Evolutionary conservation across 2,888 invertebrate genomes (phyloP).

Genomic region (Tiphia femorata): DNA sequence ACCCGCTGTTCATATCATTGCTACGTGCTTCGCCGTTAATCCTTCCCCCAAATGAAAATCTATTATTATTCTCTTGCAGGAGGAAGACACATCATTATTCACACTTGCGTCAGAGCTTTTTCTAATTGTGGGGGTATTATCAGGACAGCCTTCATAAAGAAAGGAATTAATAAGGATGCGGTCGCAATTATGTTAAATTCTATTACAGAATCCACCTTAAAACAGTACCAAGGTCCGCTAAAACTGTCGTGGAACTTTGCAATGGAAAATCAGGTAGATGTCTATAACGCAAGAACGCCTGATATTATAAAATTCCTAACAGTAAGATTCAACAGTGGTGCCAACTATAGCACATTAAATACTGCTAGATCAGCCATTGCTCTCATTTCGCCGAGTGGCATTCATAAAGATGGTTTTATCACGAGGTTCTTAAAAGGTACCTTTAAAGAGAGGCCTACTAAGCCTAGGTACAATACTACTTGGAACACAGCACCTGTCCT

Average conservation of each 20-base stretch:
- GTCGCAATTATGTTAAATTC: conserved; percentile 16
- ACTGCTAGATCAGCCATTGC: conserved; percentile 24
- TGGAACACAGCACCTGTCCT: conserved; percentile 31
- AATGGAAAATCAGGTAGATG: neutral
- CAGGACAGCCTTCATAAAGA: conserved; percentile 18
- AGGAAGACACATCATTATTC: conserved; percentile 21
- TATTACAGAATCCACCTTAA: no score
- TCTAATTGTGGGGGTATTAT: conserved; percentile 31
- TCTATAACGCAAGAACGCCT: neutral
- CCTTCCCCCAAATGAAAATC: no score
- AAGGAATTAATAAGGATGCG: conserved; percentile 11
- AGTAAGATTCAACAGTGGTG: neutral
- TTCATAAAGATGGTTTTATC: conserved; percentile 24
- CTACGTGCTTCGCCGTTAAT: conserved; percentile 12
- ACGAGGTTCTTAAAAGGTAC: conserved; percentile 26
- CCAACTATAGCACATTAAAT: conserved; percentile 17
- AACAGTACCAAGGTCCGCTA: neutral
- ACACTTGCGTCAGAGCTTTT: conserved; percentile 32
- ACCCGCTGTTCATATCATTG: conserved; percentile 24
- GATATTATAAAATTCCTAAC: conserved; percentile 7
- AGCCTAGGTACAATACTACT: conserved; percentile 28
- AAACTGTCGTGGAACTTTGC: neutral
- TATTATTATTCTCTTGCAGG: conserved; percentile 31
- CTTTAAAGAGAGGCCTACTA: conserved; percentile 23
- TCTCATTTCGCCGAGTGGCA: conserved; percentile 20